Conservation (phyloP, 2,888 invertebrate species). For the Lasius fuliginosus region DNA sequence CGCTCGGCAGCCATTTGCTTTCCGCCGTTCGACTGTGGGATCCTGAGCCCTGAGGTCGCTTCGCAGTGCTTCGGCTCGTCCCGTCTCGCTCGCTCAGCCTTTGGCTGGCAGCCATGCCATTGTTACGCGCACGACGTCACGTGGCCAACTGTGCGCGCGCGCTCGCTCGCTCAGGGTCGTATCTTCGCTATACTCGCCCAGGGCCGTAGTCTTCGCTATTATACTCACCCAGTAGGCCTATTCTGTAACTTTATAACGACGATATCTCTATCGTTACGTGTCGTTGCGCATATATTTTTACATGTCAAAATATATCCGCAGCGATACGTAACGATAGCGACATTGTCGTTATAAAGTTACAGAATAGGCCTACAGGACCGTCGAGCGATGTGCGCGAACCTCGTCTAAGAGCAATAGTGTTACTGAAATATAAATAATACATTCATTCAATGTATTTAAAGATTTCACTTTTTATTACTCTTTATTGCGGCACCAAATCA, state of each 20-base stretch:
- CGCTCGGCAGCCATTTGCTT: slow-evolving; percentile 82
- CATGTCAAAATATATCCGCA: too few relatives aligned
- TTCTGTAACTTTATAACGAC: too few relatives aligned
- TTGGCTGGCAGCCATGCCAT: slow-evolving; percentile 81
- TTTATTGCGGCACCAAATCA: background rate
- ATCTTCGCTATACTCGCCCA: background rate
- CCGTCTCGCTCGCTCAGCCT: slow-evolving; percentile 75
- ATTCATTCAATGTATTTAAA: too few relatives aligned
- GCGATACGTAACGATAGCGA: too few relatives aligned
- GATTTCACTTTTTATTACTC: background rate
- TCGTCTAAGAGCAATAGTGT: background rate
- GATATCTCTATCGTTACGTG: too few relatives aligned
- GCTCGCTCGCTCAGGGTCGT: background rate
- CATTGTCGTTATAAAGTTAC: too few relatives aligned
- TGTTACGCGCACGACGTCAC: slow-evolving; percentile 68
- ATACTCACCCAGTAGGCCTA: too few relatives aligned
- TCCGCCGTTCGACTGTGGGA: slow-evolving; percentile 73
- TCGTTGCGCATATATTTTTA: too few relatives aligned
- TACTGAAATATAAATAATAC: background rate
- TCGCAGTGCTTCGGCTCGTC: slow-evolving; percentile 55
- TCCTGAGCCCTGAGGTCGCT: slow-evolving; percentile 30
- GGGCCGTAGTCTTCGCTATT: too few relatives aligned
- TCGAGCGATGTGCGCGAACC: background rate
- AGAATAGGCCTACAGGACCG: too few relatives aligned
- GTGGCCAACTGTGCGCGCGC: slow-evolving; percentile 10